Conservation (phyloP, 1,140 invertebrate species). For the Diachasma alloeum region DNA sequence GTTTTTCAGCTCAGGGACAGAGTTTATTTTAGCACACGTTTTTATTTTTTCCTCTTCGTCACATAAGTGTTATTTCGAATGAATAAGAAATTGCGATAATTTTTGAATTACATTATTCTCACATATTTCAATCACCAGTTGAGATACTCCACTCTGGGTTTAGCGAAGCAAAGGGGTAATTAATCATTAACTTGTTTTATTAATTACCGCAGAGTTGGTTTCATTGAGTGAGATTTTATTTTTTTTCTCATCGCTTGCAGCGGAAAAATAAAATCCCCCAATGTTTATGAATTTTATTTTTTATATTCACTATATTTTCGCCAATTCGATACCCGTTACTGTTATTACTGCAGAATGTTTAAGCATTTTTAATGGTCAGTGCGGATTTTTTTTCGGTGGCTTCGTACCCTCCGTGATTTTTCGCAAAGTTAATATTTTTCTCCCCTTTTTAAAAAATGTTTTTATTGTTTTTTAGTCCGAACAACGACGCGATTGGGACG, state of each 20-base stretch:
- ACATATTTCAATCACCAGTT: neutral
- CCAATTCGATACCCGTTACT: neutral
- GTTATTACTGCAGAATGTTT: neutral
- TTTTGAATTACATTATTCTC: neutral
- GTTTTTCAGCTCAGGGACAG: neutral
- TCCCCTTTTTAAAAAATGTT: neutral
- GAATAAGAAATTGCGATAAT: neutral
- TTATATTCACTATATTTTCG: neutral
- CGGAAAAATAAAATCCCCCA: too few species aligned
- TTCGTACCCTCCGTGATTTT: neutral
- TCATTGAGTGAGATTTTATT: neutral
- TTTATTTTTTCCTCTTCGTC: slow-evolving; percentile 15
- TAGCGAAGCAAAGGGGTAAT: neutral
- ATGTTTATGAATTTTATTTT: neutral
- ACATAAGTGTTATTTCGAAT: neutral
- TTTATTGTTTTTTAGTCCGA: neutral
- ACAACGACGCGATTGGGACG: neutral
- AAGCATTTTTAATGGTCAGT: neutral
- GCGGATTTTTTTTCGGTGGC: too few species aligned
- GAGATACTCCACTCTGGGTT: neutral
- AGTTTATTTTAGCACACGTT: slow-evolving; percentile 13
- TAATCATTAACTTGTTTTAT: neutral
- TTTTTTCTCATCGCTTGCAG: too few species aligned
- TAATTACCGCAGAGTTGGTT: neutral
- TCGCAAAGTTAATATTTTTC: neutral